Evolutionary conservation across 1,140 invertebrate genomes (phyloP), one percentile per base, ranked within the genome.

Genomic region (Gonioctena quinquepunctata): DNA sequence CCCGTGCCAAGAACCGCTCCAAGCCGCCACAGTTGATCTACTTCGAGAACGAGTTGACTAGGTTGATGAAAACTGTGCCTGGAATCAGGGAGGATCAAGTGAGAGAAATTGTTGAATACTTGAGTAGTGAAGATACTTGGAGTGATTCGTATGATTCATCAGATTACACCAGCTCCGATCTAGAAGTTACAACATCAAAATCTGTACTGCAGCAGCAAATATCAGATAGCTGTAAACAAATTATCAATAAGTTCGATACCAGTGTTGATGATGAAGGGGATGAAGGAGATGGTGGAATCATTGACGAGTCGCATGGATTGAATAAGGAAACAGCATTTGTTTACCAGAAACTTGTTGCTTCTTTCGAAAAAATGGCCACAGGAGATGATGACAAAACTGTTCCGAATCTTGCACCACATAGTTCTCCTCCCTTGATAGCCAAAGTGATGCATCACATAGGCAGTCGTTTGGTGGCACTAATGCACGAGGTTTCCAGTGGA

Each of bases 401-500:
- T 1, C 84, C 78, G 26, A 84, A 84, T 5, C 5, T 52, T 2
- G 83, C 87, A 0, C 89, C 90, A 0, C 89, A 92, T 75, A 91
- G 89, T 52, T 95, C 93, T 1, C 94, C 94, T 0, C 93, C 94
- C 0, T 81, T 96, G n/a, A 92, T 95, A 50, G 93, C 93, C 8
- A 95, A 95, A 85, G 94, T 96, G 0, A 95, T 96, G 92, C 91
- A 95, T 70, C 94, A 97, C 74, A 96, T 97, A 50, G 93, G 94
- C 1, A 93, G 93, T 49, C 84, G 94, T n/a, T 83, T 97, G 26
- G 93, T 95, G 1, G 93, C 94, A 0, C 84, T 96, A 26, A 97
- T 97, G 95, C 94, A 96, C 79, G 94, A 96, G 79, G 94, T 96
- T 2, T 93, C 92, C 16, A 92, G 90, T 68, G 91, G 91, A 25